Base-by-base conservation (phyloP, 2,888 invertebrate species). In the Troides aeacus region DNA sequence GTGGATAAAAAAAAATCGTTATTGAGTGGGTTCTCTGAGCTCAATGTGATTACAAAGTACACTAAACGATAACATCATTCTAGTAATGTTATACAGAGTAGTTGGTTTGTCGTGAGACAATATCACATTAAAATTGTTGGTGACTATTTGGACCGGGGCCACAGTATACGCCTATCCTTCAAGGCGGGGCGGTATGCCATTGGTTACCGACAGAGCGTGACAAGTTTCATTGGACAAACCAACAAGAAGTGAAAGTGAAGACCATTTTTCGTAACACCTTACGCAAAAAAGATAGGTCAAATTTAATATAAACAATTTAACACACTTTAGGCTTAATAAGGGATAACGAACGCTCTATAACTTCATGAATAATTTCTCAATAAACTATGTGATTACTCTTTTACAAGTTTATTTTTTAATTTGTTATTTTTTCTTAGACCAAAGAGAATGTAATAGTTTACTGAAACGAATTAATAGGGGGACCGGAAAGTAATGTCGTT, bases 161-260 rank as follows among this genome's bases (percentile, higher is more conserved):
- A 74, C 80, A 76, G 77, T 81, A 75, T 83, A 89, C 90, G 90
- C 92, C 91, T 88, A 84, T 84, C 83, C 83, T 75, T 78, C 82
- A 82, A 89, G 90, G 91, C 89, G 92, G 89, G 88, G 91, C 89
- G 76, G 85, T 83, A 80, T 84, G 85, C 87, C 84, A 91, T 92
- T 92, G 91, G 91, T 86, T 88, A 84, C 87, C 81, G 86, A 72
- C 87, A 84, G 85, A 90, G 81, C 91, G 89, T 91, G 90, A 90
- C 92, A 87, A 80, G 82, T 86, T 82, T 85, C 86, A 92, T 92
- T 92, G 92, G 92, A 89, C 89, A 89, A 85, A 81, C 79, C 83
- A 77, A 83, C 84, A 79, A 83, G 80, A 83, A 87, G 88, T 88
- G 90, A 91, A 90, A 89, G 90, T 90, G 88, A 88, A 85, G 83